Percentiles rank a stretch among this genome's conserved stretches.
phyloP scores from a whole-genome alignment of 2,888 invertebrate species.

The Stenodema calcarata region DNA sequence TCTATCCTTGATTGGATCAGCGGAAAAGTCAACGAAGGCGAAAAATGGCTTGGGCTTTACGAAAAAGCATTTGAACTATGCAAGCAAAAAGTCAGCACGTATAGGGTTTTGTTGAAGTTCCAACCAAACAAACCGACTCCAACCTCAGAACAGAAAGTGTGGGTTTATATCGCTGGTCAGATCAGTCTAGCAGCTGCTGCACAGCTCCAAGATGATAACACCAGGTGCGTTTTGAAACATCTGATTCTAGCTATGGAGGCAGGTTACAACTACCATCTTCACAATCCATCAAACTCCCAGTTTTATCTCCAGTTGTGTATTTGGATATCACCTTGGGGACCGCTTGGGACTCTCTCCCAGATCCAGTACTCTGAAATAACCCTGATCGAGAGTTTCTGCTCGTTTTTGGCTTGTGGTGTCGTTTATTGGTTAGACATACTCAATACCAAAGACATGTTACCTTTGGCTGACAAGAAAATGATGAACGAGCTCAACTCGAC shows the following conservation, averaged over 20 bases:
- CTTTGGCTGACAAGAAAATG: neutral
- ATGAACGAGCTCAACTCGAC: conserved; percentile 24
- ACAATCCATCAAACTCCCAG: conserved; percentile 44
- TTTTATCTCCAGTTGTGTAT: conserved; percentile 40
- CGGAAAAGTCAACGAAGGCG: conserved; percentile 7
- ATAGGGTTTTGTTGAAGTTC: conserved; percentile 39
- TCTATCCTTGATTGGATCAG: conserved; percentile 41
- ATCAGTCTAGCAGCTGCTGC: conserved; percentile 52
- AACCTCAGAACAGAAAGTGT: conserved; percentile 53
- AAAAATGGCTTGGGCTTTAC: conserved; percentile 37
- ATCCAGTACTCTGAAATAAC: conserved; percentile 15
- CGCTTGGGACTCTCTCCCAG: conserved; percentile 15
- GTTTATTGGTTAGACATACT: conserved; percentile 52
- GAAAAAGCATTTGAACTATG: conserved; percentile 38
- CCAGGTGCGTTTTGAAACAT: conserved; percentile 49
- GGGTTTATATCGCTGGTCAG: conserved; percentile 54
- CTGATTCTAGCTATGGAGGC: conserved; percentile 53
- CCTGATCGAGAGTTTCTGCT: conserved; percentile 39
- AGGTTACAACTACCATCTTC: conserved; percentile 53
- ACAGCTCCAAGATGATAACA: conserved; percentile 24
- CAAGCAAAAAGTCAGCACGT: conserved; percentile 16
- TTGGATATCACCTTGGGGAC: conserved; percentile 53
- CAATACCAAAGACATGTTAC: conserved; percentile 15
- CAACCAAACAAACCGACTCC: conserved; percentile 51
- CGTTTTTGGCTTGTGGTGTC: conserved; percentile 49